Conservation (phyloP, 2,888 invertebrate genomes). For the Ceriagrion tenellum region DNA sequence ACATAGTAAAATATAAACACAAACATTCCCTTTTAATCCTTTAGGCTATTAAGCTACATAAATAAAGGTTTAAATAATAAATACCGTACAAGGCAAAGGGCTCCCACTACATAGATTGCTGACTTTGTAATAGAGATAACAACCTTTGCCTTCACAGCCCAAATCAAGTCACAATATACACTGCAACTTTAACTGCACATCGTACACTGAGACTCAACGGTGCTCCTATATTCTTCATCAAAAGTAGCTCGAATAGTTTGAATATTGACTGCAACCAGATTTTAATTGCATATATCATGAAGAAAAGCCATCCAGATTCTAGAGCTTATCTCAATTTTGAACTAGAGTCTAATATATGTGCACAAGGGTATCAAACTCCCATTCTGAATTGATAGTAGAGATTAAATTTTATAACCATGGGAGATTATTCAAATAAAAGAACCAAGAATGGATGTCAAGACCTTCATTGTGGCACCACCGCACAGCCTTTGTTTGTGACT, state of each 20-base stretch:
- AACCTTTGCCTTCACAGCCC: slow-evolving; percentile 54
- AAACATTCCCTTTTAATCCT: not conserved
- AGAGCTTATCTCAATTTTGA: not conserved
- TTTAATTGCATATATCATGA: not conserved
- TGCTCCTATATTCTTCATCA: not conserved
- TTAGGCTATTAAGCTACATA: slow-evolving; percentile 28
- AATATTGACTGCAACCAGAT: slow-evolving; percentile 29
- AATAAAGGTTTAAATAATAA: slow-evolving; percentile 55
- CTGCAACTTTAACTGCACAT: slow-evolving; percentile 18
- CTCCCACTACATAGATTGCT: slow-evolving; percentile 13
- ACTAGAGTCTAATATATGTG: not conserved
- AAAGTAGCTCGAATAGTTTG: slow-evolving; percentile 11
- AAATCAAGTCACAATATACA: slow-evolving; percentile 44
- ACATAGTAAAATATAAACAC: slow-evolving; percentile 34
- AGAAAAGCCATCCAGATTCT: not conserved
- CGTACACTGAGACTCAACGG: not conserved
- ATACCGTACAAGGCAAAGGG: slow-evolving; percentile 17
- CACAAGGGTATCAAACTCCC: not conserved
- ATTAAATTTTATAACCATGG: not conserved
- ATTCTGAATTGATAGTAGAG: not conserved
- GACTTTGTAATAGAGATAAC: slow-evolving; percentile 33
- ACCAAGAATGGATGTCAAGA: not conserved
- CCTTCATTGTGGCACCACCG: not conserved
- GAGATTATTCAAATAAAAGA: not conserved
- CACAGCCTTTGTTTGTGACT: slow-evolving; percentile 26